phyloP scores from a whole-genome alignment of 1,140 invertebrate species.

The Aethina tumida region DNA sequence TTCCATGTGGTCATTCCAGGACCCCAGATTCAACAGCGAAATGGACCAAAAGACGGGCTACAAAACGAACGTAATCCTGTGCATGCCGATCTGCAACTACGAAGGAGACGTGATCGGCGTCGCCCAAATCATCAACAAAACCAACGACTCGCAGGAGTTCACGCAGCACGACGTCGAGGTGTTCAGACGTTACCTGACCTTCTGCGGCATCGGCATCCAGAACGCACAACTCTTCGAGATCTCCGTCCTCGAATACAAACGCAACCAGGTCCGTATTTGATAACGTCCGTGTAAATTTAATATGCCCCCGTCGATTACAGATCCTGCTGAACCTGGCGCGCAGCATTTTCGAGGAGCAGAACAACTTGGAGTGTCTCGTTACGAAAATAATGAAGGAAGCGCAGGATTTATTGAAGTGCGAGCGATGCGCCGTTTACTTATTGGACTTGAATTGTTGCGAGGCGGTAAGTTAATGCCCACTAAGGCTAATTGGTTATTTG shows the following conservation, averaged over 20 bases:
- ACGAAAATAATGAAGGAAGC: constrained; percentile 96
- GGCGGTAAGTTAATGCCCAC: constrained; percentile 52
- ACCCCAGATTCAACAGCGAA: constrained; percentile 79
- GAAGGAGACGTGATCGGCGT: constrained; percentile 94
- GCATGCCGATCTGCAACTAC: constrained; percentile 92
- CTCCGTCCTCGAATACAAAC: constrained; percentile 83
- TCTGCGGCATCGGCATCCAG: constrained; percentile 94
- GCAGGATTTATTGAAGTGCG: constrained; percentile 83
- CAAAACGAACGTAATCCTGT: constrained; percentile 81
- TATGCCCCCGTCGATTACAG: constrained; percentile 38
- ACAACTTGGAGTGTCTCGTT: constrained; percentile 84
- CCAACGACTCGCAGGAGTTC: constrained; percentile 75
- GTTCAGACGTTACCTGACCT: constrained; percentile 81
- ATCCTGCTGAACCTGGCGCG: constrained; percentile 76
- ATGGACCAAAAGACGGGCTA: constrained; percentile 89
- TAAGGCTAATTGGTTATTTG: neutral
- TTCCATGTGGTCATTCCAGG: constrained; percentile 41
- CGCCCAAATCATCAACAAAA: constrained; percentile 96
- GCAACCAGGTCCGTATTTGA: constrained; percentile 68
- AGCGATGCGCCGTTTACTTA: constrained; percentile 83
- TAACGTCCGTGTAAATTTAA: too few species aligned
- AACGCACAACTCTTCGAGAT: constrained; percentile 95
- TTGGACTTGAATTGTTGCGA: constrained; percentile 77
- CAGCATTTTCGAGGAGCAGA: constrained; percentile 88
- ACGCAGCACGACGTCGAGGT: constrained; percentile 82